Evolutionary conservation across 2,113 vertebrate species (phyloP).

Genomic region (Calidris pygmaea): DNA sequence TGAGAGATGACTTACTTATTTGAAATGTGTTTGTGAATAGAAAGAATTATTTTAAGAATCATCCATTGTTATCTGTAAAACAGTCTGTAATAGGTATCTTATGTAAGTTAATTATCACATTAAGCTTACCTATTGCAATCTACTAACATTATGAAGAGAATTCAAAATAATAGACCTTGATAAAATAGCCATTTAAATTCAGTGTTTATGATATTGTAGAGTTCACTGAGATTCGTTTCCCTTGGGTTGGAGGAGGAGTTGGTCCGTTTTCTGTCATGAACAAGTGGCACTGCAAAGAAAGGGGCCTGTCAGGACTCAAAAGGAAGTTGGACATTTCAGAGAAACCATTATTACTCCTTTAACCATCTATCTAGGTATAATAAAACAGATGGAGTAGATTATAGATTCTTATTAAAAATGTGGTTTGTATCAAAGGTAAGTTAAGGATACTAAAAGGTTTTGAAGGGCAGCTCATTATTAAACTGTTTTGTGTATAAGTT

Average conservation of each 20-base stretch:
- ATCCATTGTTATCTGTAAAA: constrained; percentile 37
- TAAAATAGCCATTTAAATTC: background rate
- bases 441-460: background rate
- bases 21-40: background rate
- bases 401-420: background rate
- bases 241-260: background rate
- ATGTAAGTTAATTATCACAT: constrained; percentile 55
- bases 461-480: background rate
- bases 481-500: fast-evolving
- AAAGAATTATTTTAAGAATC: constrained; percentile 24
- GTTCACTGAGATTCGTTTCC: background rate
- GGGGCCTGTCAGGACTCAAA: background rate
- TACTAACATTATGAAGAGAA: constrained; percentile 28
- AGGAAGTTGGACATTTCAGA: background rate
- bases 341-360: background rate
- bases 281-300: background rate
- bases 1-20: background rate
- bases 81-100: constrained; percentile 29
- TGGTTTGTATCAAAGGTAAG: background rate
- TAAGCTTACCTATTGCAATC: constrained; percentile 46
- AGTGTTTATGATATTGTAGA: background rate
- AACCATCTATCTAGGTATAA: background rate
- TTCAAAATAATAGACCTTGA: background rate
- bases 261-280: background rate
- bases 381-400: background rate